Percentiles rank a stretch among this genome's conserved stretches.
Conservation (phyloP, 2,113 vertebrate genomes). For the Nesoenas mayeri region DNA sequence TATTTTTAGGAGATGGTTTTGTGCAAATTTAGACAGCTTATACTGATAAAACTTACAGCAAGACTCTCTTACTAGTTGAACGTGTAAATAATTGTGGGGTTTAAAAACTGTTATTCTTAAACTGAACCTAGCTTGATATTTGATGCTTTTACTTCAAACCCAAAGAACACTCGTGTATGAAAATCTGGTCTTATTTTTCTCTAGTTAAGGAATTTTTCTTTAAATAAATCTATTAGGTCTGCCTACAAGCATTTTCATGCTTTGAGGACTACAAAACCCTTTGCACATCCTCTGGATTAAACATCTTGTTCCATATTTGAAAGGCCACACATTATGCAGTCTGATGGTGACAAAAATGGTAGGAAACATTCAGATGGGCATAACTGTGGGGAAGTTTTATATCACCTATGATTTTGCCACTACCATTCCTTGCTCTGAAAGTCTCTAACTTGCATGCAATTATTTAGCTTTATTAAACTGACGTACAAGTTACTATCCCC, state of each 20-base stretch:
- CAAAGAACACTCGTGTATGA: neutral
- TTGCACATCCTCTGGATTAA: neutral
- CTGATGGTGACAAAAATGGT: neutral
- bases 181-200: neutral
- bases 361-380: neutral
- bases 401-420: neutral
- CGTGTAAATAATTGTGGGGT: neutral
- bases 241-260: neutral
- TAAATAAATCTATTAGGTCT: neutral
- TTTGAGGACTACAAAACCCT: neutral
- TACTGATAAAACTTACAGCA: neutral
- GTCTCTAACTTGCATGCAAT: neutral
- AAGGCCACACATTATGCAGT: neutral
- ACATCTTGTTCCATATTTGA: neutral
- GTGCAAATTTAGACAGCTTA: neutral
- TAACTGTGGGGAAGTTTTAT: neutral
- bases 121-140: neutral
- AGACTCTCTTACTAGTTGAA: neutral
- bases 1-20: neutral
- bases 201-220: neutral
- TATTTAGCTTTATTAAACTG: neutral
- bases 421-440: neutral
- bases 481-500: neutral
- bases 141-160: neutral
- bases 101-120: neutral